phyloP scores from a whole-genome alignment of 2,888 invertebrate species.

The Hypsopygia costalis region DNA sequence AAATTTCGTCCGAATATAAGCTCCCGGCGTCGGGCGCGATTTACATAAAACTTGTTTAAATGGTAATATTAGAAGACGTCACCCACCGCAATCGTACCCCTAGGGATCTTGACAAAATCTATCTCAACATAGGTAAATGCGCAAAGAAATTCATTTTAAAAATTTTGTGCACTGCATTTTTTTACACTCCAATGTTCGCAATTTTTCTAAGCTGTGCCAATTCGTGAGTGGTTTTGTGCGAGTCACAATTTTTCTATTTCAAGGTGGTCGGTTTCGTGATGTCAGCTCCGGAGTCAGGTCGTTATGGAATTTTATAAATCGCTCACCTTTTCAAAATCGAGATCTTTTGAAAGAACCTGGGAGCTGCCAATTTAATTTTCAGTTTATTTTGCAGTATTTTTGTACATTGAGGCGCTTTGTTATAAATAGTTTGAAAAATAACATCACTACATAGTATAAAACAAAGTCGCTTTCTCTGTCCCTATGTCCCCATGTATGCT shows the following conservation, averaged over 20 bases:
- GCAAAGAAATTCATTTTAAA: conserved; percentile 11
- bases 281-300: conserved; percentile 28
- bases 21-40: conserved; percentile 59
- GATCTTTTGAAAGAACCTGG: conserved; percentile 11
- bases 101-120: conserved; percentile 49
- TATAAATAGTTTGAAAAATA: no score
- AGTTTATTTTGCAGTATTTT: no score
- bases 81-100: conserved; percentile 58
- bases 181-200: neutral
- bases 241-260: conserved; percentile 41
- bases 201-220: conserved; percentile 25
- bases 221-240: conserved; percentile 31
- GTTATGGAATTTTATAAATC: conserved; percentile 28
- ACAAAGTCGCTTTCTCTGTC: no score
- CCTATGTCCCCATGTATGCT: no score
- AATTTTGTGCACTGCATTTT: conserved; percentile 16
- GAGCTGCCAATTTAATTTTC: neutral
- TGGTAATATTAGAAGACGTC: conserved; percentile 79
- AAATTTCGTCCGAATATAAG: conserved; percentile 71
- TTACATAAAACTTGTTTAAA: conserved; percentile 81
- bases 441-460: no score
- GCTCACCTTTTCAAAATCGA: conserved; percentile 17
- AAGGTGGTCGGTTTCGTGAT: conserved; percentile 38
- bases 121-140: conserved; percentile 31
- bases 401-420: no score